Evolutionary conservation across 2,888 invertebrate species (phyloP), one percentile per base, ranked within the genome.

Genomic region (Halictus quadricinctus): DNA sequence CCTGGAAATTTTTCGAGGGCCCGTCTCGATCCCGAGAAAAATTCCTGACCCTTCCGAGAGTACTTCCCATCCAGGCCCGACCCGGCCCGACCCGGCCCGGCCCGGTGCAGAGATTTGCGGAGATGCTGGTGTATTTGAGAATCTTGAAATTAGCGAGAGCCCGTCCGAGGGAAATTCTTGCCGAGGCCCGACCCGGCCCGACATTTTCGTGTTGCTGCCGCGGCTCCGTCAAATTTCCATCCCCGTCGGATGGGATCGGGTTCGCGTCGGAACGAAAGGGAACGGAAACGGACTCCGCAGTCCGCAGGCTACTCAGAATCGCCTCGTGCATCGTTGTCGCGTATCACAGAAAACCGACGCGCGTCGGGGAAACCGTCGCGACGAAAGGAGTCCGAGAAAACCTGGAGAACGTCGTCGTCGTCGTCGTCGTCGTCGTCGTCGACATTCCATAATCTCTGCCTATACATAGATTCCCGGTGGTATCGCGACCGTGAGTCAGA

Each of bases 271-370:
- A 29, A 64, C 15, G 64, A 29, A 64, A 60, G 13, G 60, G 1
- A 50, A 64, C 76, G 74, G 29, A 36, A 54, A 76, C 66, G 54
- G 70, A 80, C 25, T 43, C 66, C 76, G 79, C 60, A 72, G 76
- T 69, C n/a, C 58, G 72, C 81, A 10, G 41, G 83, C 78, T 60
- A 81, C 78, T 60, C 46, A 80, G 74, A 72, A 58, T 76, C 73
- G 76, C 58, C 84, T 76, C 81, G 69, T 81, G 80, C 84, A 86
- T 90, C 90, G 88, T 89, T 88, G 88, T 87, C 86, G 81, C 81
- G 83, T 90, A 89, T 91, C 88, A 89, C 88, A 76, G 90, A 90
- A 90, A 91, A 87, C 79, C 81, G 85, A 84, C 81, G 84, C 87
- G 78, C 87, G 83, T 87, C 81, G 81, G 12, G 25, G 72, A 74